Base-by-base conservation (phyloP, 2,888 invertebrate genomes). In the Dyspetes luteomarginatus region DNA sequence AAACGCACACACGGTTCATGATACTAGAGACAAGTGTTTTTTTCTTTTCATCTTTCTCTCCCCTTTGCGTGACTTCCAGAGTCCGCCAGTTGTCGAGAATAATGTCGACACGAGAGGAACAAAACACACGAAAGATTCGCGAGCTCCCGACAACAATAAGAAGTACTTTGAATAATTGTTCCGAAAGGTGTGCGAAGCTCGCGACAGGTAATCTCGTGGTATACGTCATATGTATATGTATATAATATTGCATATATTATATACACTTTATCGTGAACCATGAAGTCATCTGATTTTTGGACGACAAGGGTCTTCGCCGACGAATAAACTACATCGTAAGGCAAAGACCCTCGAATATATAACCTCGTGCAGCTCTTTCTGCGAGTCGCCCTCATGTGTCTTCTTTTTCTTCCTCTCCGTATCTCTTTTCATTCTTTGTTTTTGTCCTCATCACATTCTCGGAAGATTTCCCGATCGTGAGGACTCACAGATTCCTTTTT, bases 111-210 rank as follows among this genome's bases (percentile, higher is more conserved):
- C 9, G 15, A 36, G 36, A 22, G n/a, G 22, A 43, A 69, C n/a
- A 30, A 58, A 69, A 58, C 5, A 9, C 12, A n/a, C 62, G 73
- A 7, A 45, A 7, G 26, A 17, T 43, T 15, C 71, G 43, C 77
- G 72, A 80, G 72, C 82, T 65, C 77, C 73, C 78, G 75, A 82
- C 81, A 30, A 75, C 76, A 82, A 82, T 77, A 82, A 67, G 82
- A 82, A 78, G 68, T 80, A 78, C 58, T 82, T 83, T 78, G 83
- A 82, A 81, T 82, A 80, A 83, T 78, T 78, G 80, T 74, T 77
- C 80, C 81, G 80, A 82, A 82, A 83, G 67, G 67, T 77, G 65
- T 75, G 79, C 83, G 77, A 64, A 60, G 78, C 50, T 72, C 75
- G 82, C 64, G 81, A 74, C 79, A 50, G 83, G 82, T 76, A 81